Percentiles rank a stretch among this genome's conserved stretches.
Evolutionary conservation across 2,888 invertebrate genomes (phyloP).

Genomic region (Formica aserva): DNA sequence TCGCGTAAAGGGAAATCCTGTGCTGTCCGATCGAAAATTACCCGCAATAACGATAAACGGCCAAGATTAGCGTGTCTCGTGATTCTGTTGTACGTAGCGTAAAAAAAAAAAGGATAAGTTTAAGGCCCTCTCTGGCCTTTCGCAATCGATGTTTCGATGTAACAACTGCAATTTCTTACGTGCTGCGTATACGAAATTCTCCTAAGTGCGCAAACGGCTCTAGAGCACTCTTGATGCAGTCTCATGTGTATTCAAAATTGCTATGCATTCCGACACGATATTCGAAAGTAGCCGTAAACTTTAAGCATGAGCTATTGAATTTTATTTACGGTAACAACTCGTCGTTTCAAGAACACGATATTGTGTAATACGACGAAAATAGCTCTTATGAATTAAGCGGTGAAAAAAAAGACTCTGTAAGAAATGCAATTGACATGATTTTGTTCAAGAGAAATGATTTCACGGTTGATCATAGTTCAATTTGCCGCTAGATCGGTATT

Average conservation of each 20-base stretch:
- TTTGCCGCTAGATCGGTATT: constrained; percentile 1
- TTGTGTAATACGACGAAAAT: background rate
- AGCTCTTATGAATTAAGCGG: background rate
- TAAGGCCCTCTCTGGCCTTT: background rate
- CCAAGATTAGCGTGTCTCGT: background rate
- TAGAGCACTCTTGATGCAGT: constrained; percentile 2
- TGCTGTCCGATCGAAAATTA: constrained; percentile 8
- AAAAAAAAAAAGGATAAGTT: background rate
- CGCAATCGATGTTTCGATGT: background rate
- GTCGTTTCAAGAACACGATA: background rate
- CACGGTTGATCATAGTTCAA: background rate
- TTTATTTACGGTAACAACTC: background rate
- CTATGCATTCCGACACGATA: constrained; percentile 7
- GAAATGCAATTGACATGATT: background rate
- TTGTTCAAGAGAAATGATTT: background rate
- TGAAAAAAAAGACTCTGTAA: background rate
- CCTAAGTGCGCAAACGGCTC: background rate
- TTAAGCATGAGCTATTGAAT: background rate
- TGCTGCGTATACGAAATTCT: constrained; percentile 6
- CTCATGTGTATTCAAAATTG: constrained; percentile 25
- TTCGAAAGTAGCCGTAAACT: constrained; percentile 11
- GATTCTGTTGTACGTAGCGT: background rate
- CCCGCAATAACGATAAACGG: constrained; percentile 23
- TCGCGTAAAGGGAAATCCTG: background rate
- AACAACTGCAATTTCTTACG: constrained; percentile 20